Evolutionary conservation across 1,140 invertebrate species (phyloP).

Genomic region (Octopus bimaculoides): DNA sequence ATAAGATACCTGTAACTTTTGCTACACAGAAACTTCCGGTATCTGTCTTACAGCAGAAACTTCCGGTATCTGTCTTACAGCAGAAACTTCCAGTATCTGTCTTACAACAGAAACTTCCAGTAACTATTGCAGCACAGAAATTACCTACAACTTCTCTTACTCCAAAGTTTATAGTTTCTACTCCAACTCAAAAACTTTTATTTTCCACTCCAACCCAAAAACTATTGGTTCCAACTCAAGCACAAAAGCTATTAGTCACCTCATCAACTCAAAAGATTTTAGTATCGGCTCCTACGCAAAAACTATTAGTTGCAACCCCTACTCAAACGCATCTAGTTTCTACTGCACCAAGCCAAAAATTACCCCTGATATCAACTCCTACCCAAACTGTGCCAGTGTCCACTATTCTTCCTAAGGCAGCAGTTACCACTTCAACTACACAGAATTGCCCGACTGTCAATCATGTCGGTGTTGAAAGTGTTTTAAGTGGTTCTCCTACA

Average conservation of each 20-base stretch:
- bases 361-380: background rate
- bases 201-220: background rate
- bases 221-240: background rate
- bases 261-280: background rate
- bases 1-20: background rate
- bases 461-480: background rate
- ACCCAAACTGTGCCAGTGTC: background rate
- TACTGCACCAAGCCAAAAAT: background rate
- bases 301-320: background rate
- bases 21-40: background rate
- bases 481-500: background rate
- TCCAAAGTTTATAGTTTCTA: background rate
- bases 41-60: background rate
- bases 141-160: background rate
- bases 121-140: background rate
- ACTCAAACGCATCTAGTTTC: slow-evolving; percentile 1
- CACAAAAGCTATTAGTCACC: background rate
- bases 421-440: background rate
- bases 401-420: background rate
- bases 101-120: background rate
- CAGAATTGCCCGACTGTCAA: background rate
- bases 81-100: background rate
- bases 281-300: background rate
- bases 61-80: background rate
- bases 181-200: background rate